Conservation (phyloP, 2,113 vertebrate genomes). For the Orthonyx spaldingii region DNA sequence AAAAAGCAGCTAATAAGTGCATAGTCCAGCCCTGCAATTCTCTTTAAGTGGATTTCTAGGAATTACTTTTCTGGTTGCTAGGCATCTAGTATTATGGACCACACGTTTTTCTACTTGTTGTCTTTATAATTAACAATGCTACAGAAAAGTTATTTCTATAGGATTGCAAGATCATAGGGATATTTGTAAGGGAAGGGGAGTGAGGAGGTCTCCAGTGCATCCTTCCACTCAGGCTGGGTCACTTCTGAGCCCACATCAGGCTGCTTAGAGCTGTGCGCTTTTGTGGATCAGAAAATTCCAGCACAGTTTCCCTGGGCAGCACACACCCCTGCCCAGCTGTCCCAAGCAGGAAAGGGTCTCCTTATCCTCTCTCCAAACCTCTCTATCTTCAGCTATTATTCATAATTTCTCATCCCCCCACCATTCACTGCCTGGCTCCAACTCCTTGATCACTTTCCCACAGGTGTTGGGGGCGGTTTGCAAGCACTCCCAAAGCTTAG, state of each 20-base stretch:
- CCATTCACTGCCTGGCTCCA: not conserved
- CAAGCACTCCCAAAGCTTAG: not conserved
- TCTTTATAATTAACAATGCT: not conserved
- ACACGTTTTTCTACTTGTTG: not conserved
- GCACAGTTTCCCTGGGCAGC: not conserved
- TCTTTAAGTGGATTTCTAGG: not conserved
- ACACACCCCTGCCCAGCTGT: not conserved
- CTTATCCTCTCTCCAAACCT: not conserved
- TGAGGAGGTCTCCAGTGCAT: not conserved
- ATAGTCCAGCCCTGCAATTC: not conserved
- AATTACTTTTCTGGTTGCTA: not conserved
- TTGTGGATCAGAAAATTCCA: not conserved
- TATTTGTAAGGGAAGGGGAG: not conserved
- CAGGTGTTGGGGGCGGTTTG: not conserved
- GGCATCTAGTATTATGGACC: not conserved
- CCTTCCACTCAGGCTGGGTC: not conserved
- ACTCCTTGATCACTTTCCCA: fast-evolving
- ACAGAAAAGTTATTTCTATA: not conserved
- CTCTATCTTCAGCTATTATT: not conserved
- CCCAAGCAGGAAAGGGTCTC: fast-evolving
- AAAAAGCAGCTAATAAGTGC: not conserved
- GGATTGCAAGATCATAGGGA: not conserved
- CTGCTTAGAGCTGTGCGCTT: not conserved
- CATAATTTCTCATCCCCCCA: not conserved
- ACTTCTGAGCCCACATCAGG: not conserved